Evolutionary conservation across 1,140 invertebrate species (phyloP), one percentile per base, ranked within the genome.

Genomic region (Drosophila kikkawai): DNA sequence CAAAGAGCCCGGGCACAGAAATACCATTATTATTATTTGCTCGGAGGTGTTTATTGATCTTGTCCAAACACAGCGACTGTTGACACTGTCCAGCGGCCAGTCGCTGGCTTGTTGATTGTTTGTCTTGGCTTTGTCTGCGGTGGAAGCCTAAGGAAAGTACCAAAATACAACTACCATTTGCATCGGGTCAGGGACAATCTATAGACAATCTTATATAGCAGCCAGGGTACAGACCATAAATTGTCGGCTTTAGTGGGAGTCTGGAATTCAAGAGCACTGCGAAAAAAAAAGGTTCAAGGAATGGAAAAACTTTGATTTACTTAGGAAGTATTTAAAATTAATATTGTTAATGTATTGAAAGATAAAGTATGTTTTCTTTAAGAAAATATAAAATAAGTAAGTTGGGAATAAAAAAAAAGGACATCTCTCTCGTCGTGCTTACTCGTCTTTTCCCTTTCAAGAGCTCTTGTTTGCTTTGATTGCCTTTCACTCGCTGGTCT

Each of bases 191-290:
- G 42, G 32, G 47, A 45, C 63, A 55, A 66, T 69, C 44, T 59
- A 39, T 26, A 42, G 69, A 61, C 64, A 29, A 50, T 73, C 65
- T 65, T 55, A 74, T 68, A 77, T 57, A 61, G 71, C 55, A 67
- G 66, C 45, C 66, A 39, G 57, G 50, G 56, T 53, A 55, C 66
- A 55, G 65, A 57, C 80, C 63, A 87, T 88, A 87, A 87, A 87
- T 88, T 87, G 84, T 61, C 77, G 76, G 83, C 84, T 87, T 88
- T 80, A 67, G 83, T 88, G 73, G 45, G 55, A 74, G 70, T 74
- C 70, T 60, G 68, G 19, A 74, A 51, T 37, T 32, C 22, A 17
- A 6, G 6, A 19, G 3, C 50, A 51, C 50, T 51, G 50, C 3
- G n/a, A 15, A 26, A 11, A 48, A 47, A 29, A 11, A 4, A 7